Evolutionary conservation across 2,113 vertebrate species (phyloP).

Genomic region (Clarias batrachus): DNA sequence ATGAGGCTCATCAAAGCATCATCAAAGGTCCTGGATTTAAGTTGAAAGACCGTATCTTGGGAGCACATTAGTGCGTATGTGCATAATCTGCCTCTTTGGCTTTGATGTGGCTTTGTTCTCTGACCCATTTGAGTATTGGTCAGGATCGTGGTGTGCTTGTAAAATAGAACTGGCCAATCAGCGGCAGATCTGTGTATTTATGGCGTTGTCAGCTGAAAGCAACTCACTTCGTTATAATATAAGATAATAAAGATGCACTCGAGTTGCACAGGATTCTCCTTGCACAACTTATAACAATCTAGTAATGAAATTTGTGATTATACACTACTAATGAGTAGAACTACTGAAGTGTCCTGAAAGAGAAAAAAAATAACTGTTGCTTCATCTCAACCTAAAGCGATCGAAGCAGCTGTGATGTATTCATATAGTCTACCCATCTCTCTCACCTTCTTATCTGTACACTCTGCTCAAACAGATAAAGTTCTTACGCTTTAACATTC

Average conservation of each 20-base stretch:
- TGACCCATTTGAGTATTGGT: constrained; percentile 63
- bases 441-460: background rate
- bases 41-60: constrained; percentile 66
- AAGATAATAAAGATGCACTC: background rate
- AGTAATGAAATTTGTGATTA: background rate
- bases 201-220: constrained; percentile 19
- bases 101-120: constrained; percentile 63
- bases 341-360: background rate
- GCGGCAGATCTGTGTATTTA: constrained; percentile 28
- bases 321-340: background rate
- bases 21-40: constrained; percentile 67
- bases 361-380: background rate
- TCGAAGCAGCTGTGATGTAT: background rate
- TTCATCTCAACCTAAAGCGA: background rate
- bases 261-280: background rate
- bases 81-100: constrained; percentile 60
- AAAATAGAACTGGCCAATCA: constrained; percentile 49
- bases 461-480: background rate
- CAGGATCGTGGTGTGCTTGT: constrained; percentile 42
- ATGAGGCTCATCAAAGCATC: constrained; percentile 55
- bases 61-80: constrained; percentile 68
- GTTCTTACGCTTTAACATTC: background rate
- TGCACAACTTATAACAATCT: background rate
- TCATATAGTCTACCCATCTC: background rate
- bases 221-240: background rate